Base-by-base conservation (phyloP, 2,797 vertebrate species). In the Enteromius anoplus region DNA sequence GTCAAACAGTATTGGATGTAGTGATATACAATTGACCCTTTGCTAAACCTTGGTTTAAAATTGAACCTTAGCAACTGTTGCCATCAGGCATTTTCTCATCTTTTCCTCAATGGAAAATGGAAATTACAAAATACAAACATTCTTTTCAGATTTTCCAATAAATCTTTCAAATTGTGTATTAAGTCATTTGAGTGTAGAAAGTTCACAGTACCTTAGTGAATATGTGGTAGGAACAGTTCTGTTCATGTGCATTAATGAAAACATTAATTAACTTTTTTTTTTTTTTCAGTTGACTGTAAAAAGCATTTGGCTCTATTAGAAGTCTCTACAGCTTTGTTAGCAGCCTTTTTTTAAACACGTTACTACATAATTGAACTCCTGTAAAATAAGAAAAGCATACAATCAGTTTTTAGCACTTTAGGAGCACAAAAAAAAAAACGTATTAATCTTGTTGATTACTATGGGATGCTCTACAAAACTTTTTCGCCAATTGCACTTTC, bases 41-140 rank as follows among this genome's bases (percentile, higher is more conserved):
- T n/a, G 12, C 51, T 58, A 23, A 17, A 58, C 32, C 51, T 3
- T 1, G 12, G 12, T 3, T 75, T 75, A 8, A n/a, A 60, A 26
- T 2, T n/a, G 14, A 42, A 58, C n/a, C 37, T 58, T 60, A 75
- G 53, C n/a, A 60, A 75, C 73, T 42, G 34, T 75, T 75, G 73
- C 53, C 53, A 40, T 58, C 51, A 5, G 10, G 17, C 29, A 73
- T 55, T 37, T 73, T 34, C 29, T 55, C 45, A 12, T 17, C 47
- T 21, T 51, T 72, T 72, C 2, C 17, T 19, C 6, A 12, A 32
- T 51, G 26, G 14, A 65, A 29, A 34, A 32, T 68, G 19, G 32
- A 40, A 68, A 68, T 4, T 37, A 19, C 17, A 17, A 40, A 40
- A 37, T 34, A 21, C 29, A 37, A 2, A 12, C n/a, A 55, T n/a